Conservation (phyloP, 1,140 invertebrate species). For the Papilio polyxenes region DNA sequence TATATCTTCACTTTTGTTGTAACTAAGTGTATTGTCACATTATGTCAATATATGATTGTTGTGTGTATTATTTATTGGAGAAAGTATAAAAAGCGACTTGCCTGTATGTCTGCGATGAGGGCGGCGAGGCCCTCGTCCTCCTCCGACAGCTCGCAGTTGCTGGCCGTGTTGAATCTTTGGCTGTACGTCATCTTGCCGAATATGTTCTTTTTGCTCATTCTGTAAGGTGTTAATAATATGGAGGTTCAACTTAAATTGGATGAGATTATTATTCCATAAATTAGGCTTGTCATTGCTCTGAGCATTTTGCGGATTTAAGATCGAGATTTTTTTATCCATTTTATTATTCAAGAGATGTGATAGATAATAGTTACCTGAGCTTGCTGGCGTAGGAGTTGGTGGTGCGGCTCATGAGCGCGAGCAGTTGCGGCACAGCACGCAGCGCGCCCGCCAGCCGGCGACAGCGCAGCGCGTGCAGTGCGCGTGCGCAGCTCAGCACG, state of each 20-base stretch:
- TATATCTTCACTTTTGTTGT: no score
- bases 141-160: slow-evolving; percentile 85
- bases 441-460: slow-evolving; percentile 70
- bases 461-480: slow-evolving; percentile 80
- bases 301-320: no score
- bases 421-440: slow-evolving; percentile 82
- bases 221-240: slow-evolving; percentile 51
- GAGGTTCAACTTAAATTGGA: neutral
- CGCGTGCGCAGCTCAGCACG: slow-evolving; percentile 89
- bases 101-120: slow-evolving; percentile 93
- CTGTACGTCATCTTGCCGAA: slow-evolving; percentile 78
- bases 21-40: no score
- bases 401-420: slow-evolving; percentile 93
- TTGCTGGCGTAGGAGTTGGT: slow-evolving; percentile 94
- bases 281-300: no score
- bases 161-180: slow-evolving; percentile 76
- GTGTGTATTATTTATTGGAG: neutral
- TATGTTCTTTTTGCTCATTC: slow-evolving; percentile 82
- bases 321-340: no score
- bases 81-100: slow-evolving; percentile 43
- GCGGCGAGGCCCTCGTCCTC: slow-evolving; percentile 93
- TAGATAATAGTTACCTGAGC: slow-evolving; percentile 83
- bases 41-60: no score
- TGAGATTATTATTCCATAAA: neutral
- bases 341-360: neutral